Conservation (phyloP, 2,888 invertebrate species). For the Hypercompe scribonia region DNA sequence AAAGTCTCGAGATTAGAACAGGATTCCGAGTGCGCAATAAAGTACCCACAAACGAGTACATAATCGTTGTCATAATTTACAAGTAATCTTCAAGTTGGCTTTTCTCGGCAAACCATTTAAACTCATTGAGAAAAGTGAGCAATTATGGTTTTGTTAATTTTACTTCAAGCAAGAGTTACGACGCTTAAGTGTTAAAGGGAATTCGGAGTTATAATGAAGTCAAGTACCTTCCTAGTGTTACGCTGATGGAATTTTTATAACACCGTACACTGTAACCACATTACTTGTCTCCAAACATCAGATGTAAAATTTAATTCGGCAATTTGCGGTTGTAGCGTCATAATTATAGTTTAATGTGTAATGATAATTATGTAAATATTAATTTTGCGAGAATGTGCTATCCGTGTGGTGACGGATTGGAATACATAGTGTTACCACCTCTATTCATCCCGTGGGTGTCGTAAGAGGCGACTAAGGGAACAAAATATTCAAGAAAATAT, state of each 20-base stretch:
- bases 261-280: background rate
- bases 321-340: background rate
- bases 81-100: conserved; percentile 35
- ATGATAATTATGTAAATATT: background rate
- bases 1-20: conserved; percentile 29
- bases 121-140: conserved; percentile 48
- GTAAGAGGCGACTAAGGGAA: too few species aligned
- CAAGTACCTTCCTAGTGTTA: background rate
- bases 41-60: conserved; percentile 32
- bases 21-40: conserved; percentile 28
- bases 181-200: conserved; percentile 13
- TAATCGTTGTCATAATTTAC: conserved; percentile 44
- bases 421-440: too few species aligned
- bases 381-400: background rate
- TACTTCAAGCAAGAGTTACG: conserved; percentile 27
- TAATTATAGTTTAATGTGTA: background rate
- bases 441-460: too few species aligned
- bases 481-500: too few species aligned
- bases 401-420: too few species aligned
- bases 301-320: background rate
- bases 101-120: conserved; percentile 29
- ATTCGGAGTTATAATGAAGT: background rate
- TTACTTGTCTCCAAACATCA: background rate
- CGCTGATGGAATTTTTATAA: background rate
- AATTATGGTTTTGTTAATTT: conserved; percentile 46